Evolutionary conservation across 2,113 vertebrate genomes (phyloP).

Genomic region (Entelurus aequoreus): DNA sequence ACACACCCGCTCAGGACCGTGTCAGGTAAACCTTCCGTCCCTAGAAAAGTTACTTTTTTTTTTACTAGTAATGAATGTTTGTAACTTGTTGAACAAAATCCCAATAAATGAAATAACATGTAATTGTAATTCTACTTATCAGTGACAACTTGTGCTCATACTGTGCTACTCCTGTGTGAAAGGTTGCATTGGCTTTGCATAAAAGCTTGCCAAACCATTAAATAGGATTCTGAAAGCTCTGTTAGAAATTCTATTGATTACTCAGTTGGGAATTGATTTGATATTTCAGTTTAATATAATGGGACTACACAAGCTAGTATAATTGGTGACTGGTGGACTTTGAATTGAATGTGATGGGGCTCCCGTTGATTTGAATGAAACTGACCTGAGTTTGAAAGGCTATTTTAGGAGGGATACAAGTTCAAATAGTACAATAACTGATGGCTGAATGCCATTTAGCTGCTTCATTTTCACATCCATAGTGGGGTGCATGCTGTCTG

Average conservation of each 20-base stretch:
- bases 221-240: constrained; percentile 60
- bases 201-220: constrained; percentile 56
- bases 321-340: constrained; percentile 49
- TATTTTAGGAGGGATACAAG: neutral
- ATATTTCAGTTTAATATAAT: constrained; percentile 41
- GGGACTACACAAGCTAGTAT: constrained; percentile 53
- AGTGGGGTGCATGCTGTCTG: neutral
- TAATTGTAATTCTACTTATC: neutral
- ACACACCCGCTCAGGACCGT: too few species aligned
- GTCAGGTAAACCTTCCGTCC: too few species aligned
- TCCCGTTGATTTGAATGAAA: constrained; percentile 24
- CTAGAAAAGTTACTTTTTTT: too few species aligned
- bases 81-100: neutral
- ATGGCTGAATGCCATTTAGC: neutral
- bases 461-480: constrained; percentile 1
- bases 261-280: constrained; percentile 45
- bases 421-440: neutral
- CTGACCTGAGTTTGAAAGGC: neutral
- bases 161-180: constrained; percentile 24
- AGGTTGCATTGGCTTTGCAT: constrained; percentile 47
- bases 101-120: neutral
- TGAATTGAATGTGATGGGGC: constrained; percentile 39
- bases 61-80: too few species aligned
- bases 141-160: neutral
- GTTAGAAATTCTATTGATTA: constrained; percentile 53